phyloP scores from a whole-genome alignment of 2,888 invertebrate genomes.

The Zaprionus bogoriensis region DNA sequence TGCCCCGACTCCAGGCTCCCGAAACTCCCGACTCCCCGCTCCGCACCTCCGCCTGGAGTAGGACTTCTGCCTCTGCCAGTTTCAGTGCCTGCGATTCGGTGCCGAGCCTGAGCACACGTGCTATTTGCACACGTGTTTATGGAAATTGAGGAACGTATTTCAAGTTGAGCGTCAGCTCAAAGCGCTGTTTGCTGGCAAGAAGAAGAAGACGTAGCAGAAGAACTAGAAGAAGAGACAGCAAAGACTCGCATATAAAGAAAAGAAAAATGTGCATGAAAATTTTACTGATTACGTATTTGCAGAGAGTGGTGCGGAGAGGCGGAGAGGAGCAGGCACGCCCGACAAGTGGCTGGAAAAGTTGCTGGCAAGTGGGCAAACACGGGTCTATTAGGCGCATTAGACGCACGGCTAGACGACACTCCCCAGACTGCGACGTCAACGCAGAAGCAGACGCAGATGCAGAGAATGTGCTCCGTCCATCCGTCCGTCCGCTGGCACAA shows the following conservation, averaged over 20 bases:
- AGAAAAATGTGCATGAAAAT: conserved; percentile 72
- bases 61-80: background rate
- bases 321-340: conserved; percentile 11
- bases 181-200: conserved; percentile 55
- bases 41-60: background rate
- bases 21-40: background rate
- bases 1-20: conserved; percentile 17
- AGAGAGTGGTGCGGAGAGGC: conserved; percentile 6
- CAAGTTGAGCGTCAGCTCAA: conserved; percentile 65
- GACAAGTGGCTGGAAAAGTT: conserved; percentile 46
- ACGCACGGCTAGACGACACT: conserved; percentile 51
- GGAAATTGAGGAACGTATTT: conserved; percentile 77
- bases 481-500: conserved; percentile 24
- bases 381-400: conserved; percentile 72
- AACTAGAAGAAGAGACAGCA: conserved; percentile 31
- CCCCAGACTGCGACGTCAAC: no score
- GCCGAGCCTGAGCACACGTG: conserved; percentile 59
- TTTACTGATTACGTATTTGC: conserved; percentile 75
- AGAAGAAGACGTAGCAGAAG: conserved; percentile 3
- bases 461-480: background rate
- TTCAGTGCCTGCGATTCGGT: background rate
- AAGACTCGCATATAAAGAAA: conserved; percentile 14
- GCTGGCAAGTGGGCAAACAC: conserved; percentile 54
- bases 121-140: conserved; percentile 80
- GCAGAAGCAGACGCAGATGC: no score